These are phyloP conservation scores for Phenganax marumi DNA, from an alignment of 92 coral and sea anemone species.

Conservation along the genomic window DNA sequence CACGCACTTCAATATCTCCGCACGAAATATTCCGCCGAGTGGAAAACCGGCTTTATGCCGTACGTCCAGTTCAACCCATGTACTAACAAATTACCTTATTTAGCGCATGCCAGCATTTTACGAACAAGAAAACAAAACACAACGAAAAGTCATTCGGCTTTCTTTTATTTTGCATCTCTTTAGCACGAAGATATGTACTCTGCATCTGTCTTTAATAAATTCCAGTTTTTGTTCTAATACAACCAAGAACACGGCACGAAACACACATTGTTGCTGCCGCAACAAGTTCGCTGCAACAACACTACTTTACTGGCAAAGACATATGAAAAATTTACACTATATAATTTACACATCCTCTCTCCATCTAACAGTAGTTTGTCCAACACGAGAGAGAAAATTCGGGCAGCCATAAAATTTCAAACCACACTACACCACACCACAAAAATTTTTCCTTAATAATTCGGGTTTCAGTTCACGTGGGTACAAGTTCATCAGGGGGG, in stretches of 20 bases:
- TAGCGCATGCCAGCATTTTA: too few species aligned
- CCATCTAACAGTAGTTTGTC: constrained; percentile 32
- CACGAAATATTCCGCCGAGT: too few species aligned
- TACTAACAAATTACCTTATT: too few species aligned
- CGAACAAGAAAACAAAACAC: background rate
- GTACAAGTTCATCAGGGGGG: constrained; percentile 1
- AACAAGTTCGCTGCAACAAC: background rate
- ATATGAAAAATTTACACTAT: constrained; percentile 16
- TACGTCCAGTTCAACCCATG: too few species aligned
- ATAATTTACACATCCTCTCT: constrained; percentile 43
- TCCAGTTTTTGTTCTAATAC: constrained; percentile 36
- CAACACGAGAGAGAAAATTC: background rate
- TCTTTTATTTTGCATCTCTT: constrained; percentile 31
- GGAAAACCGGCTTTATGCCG: too few species aligned
- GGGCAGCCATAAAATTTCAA: background rate
- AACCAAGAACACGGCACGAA: constrained; percentile 8
- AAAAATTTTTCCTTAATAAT: constrained; percentile 21
- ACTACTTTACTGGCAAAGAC: constrained; percentile 22
- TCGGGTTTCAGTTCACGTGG: constrained; percentile 12
- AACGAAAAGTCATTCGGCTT: background rate
- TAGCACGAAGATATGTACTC: constrained; percentile 41
- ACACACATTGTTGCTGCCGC: background rate
- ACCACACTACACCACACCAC: constrained; percentile 21
- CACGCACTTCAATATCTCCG: too few species aligned
- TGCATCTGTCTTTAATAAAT: constrained; percentile 33